Conservation (phyloP, 2,113 vertebrate species). For the Osmerus eperlanus region DNA sequence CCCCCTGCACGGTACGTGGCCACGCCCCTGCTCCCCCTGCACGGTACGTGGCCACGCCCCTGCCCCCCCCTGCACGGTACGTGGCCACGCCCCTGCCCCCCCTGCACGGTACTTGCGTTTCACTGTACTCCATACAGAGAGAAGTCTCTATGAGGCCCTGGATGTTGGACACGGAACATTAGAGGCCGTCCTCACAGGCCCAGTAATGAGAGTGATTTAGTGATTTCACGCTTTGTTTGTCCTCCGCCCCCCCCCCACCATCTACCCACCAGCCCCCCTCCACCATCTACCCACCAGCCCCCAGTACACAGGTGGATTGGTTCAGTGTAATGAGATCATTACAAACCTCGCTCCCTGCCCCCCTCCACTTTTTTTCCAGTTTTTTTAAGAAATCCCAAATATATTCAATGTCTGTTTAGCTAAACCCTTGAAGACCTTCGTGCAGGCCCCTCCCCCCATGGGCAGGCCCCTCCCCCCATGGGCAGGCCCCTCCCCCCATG, state of each 20-base stretch:
- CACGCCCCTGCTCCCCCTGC: too few species aligned
- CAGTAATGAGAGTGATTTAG: slow-evolving; percentile 77
- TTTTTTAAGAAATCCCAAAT: slow-evolving; percentile 59
- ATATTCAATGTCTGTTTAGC: not conserved
- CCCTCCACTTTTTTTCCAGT: slow-evolving; percentile 15
- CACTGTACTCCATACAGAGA: slow-evolving; percentile 40
- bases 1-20: too few species aligned
- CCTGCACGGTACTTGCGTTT: slow-evolving; percentile 17
- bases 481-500: slow-evolving; percentile 15
- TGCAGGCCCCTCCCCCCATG: not conserved
- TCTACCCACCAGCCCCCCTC: slow-evolving; percentile 42
- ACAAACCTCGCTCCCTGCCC: slow-evolving; percentile 48
- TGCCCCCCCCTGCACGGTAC: too few species aligned
- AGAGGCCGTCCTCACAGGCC: slow-evolving; percentile 67
- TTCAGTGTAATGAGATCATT: slow-evolving; percentile 73
- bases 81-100: too few species aligned
- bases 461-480: slow-evolving; percentile 17
- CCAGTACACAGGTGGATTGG: slow-evolving; percentile 71
- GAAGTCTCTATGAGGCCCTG: slow-evolving; percentile 69
- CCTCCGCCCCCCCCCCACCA: slow-evolving; percentile 32
- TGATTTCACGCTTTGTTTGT: slow-evolving; percentile 79
- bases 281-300: slow-evolving; percentile 17
- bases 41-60: too few species aligned
- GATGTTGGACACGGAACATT: slow-evolving; percentile 74
- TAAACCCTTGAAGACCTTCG: too few species aligned